These are phyloP conservation scores for Drosophila histrio DNA, from an alignment of 2,888 invertebrate genomes.

Conservation along the genomic window DNA sequence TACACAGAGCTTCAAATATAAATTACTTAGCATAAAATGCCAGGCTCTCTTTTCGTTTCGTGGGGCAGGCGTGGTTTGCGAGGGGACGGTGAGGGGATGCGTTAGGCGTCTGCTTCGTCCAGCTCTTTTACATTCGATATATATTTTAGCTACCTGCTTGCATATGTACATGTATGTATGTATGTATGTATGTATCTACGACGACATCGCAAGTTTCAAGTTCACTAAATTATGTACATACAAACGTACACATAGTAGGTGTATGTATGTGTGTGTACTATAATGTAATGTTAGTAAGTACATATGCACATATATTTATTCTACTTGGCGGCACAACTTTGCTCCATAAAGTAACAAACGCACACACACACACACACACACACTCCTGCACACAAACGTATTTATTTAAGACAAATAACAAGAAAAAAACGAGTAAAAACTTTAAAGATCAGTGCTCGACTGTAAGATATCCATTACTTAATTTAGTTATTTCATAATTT, in stretches of 20 bases:
- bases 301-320: conserved; percentile 59
- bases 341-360: conserved; percentile 67
- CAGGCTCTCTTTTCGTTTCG: conserved; percentile 13
- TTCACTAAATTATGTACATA: conserved; percentile 78
- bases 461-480: no score
- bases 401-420: conserved; percentile 76
- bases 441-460: no score
- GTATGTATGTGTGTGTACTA: conserved; percentile 6
- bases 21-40: conserved; percentile 70
- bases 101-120: conserved; percentile 29
- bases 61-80: neutral
- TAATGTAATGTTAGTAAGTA: conserved; percentile 39
- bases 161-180: conserved; percentile 8
- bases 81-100: neutral
- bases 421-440: no score
- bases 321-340: conserved; percentile 66
- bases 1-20: conserved; percentile 46
- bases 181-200: neutral
- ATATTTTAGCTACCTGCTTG: conserved; percentile 41
- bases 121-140: conserved; percentile 65
- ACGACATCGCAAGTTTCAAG: conserved; percentile 66
- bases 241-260: conserved; percentile 18
- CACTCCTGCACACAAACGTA: conserved; percentile 53
- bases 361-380: conserved; percentile 17
- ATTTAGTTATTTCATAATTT: no score